Percentiles rank a stretch among this genome's conserved stretches.
Evolutionary conservation across 2,113 vertebrate genomes (phyloP).

Genomic region (Mus pahari): DNA sequence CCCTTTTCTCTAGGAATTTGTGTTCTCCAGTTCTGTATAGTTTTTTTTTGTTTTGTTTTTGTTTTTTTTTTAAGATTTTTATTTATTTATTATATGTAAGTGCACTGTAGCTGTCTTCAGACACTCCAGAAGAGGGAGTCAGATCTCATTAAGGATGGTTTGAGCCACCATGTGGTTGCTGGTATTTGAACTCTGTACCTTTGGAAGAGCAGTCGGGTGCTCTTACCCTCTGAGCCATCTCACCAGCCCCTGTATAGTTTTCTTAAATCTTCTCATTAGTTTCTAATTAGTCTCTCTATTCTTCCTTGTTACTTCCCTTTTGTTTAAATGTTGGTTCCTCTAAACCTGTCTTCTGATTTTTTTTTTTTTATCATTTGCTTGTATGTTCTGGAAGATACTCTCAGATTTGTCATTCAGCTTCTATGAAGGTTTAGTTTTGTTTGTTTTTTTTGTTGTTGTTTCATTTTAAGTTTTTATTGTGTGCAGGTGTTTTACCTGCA

Average conservation of each 20-base stretch:
- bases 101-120: too few species aligned
- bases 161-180: too few species aligned
- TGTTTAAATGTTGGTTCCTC: background rate
- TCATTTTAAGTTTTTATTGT: background rate
- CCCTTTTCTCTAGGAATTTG: background rate
- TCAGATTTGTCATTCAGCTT: background rate
- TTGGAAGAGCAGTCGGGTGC: too few species aligned
- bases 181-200: too few species aligned
- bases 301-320: background rate
- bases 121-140: too few species aligned
- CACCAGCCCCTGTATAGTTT: background rate
- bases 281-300: background rate
- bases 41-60: too few species aligned
- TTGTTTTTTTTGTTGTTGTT: background rate
- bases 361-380: background rate
- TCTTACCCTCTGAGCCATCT: too few species aligned
- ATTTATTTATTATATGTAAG: too few species aligned
- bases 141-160: too few species aligned
- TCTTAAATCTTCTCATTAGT: background rate
- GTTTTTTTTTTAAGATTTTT: too few species aligned
- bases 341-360: background rate
- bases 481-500: background rate
- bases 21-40: background rate
- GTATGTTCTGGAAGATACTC: background rate
- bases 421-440: background rate